Evolutionary conservation across 2,113 vertebrate genomes (phyloP), one percentile per base, ranked within the genome.

Genomic region (Thomomys bottae): DNA sequence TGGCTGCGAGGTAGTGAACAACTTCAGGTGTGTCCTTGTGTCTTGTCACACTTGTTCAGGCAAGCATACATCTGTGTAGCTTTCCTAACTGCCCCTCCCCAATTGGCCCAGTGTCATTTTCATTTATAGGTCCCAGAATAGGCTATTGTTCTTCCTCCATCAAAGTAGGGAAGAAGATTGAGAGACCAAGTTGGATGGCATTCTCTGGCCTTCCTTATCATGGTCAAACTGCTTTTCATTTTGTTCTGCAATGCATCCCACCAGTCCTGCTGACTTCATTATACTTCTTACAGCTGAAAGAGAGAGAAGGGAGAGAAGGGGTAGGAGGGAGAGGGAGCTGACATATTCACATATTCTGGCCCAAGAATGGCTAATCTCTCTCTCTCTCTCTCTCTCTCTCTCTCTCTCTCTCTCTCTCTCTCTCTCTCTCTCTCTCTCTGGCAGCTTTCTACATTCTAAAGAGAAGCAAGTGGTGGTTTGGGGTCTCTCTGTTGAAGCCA

Each of bases 341-440:
- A 40, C 34, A 20, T 18, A 20, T 61, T 5, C 36, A 40, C 34
- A 20, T 18, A 20, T 61, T 5, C 36, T 71, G 73, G 42, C n/a
- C 84, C 70, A 9, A 28, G 88, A 36, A 64, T 30, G 73, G 85
- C 87, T 91, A 21, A 83, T 92, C 30, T 81, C 59, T 88, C 89
- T 95, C 93, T 93, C 95, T n/a, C 38, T 94, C 49, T 54, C 49
- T 49, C 90, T 87, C 95, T 90, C 94, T 72, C 30, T 81, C 59
- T 89, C 89, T 96, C 92, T 93, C 95, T n/a, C 38, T 93, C 89
- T 95, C 93, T 93, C 95, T n/a, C 38, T 94, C 49, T 54, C 49
- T n/a, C n/a, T n/a, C n/a, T n/a, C n/a, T n/a, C 30, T 80, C 59
- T 89, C 89, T 96, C 92, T 93, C 95, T n/a, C 38, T 93, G 94